Conservation (phyloP, 2,797 vertebrate species). For the Anas bernieri region DNA sequence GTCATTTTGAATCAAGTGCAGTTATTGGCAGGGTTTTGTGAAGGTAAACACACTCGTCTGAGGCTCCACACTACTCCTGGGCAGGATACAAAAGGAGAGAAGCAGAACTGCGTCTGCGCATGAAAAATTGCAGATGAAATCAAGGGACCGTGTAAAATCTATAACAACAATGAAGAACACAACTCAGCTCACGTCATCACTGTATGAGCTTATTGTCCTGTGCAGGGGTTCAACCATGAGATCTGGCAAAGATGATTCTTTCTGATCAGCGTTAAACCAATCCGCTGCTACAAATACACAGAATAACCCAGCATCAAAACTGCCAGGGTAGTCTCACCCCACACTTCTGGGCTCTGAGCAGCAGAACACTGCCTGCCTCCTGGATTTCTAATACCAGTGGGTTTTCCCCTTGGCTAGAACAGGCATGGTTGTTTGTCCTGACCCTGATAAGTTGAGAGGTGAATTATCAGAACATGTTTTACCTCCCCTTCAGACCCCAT, state of each 20-base stretch:
- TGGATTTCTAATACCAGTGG: neutral
- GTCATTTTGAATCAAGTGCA: accelerated
- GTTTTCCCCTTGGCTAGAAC: neutral
- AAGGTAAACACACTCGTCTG: neutral
- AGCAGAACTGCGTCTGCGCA: neutral
- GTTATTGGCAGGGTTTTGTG: neutral
- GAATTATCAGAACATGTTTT: neutral
- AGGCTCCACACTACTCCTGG: neutral
- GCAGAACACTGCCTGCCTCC: neutral
- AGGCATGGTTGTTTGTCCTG: neutral
- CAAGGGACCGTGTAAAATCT: constrained; percentile 27
- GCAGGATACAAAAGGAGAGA: neutral
- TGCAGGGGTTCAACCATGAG: neutral
- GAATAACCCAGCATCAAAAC: neutral
- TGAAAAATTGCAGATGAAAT: constrained; percentile 20
- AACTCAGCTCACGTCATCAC: neutral
- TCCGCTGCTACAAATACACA: neutral
- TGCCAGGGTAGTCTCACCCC: neutral
- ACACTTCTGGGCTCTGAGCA: neutral
- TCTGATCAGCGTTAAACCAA: constrained; percentile 14
- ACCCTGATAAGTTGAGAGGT: neutral
- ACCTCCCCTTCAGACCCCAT: neutral
- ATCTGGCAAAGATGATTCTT: constrained; percentile 33
- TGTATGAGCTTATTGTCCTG: constrained; percentile 19
- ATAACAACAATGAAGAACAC: constrained; percentile 25